Base-by-base conservation (phyloP, 2,113 vertebrate genomes). In the Sardina pilchardus region DNA sequence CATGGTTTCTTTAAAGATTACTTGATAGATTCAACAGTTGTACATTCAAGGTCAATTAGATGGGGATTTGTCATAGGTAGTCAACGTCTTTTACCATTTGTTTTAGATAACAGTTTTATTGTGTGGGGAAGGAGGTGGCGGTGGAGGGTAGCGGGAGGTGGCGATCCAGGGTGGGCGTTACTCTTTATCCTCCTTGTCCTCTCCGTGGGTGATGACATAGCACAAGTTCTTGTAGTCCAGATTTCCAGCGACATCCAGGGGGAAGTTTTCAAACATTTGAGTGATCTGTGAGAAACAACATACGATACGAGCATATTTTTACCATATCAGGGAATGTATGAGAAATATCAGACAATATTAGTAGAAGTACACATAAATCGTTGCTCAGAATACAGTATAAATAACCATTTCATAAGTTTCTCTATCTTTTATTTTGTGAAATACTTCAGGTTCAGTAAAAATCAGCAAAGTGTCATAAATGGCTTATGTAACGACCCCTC, bases 151-250 rank as follows among this genome's bases (percentile, higher is more conserved):
- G 2, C 14, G 12, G n/a, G 26, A 86, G 78, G 82, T 83, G 4
- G 30, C 81, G 43, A 16, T 45, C 24, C 7, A 67, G n/a, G 47
- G 30, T 45, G 83, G 80, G n/a, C 43, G 34, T 93, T 44, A 93
- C 86, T 91, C 91, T 92, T 93, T 95, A 87, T 97, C 97, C 48
- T 97, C 97, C 56, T 97, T 98, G 90, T 97, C 97, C 56, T 98
- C 97, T 0, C 97, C 97, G 0, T 98, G 97, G 4, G 97, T 97
- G 93, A 98, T 98, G 89, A 98, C 93, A 0, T 97, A 97, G 86
- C 97, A 97, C 87, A 98, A 96, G 90, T 97, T 98, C 90, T 96
- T 96, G 83, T 98, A 98, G 90, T 97, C 97, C 4, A 98, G 93
- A 89, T 97, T 97, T 80, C 97, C 97, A 6, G 95, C 94, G n/a